Evolutionary conservation across 2,113 vertebrate species (phyloP), one percentile per base, ranked within the genome.

Genomic region (Crotalus viridis): DNA sequence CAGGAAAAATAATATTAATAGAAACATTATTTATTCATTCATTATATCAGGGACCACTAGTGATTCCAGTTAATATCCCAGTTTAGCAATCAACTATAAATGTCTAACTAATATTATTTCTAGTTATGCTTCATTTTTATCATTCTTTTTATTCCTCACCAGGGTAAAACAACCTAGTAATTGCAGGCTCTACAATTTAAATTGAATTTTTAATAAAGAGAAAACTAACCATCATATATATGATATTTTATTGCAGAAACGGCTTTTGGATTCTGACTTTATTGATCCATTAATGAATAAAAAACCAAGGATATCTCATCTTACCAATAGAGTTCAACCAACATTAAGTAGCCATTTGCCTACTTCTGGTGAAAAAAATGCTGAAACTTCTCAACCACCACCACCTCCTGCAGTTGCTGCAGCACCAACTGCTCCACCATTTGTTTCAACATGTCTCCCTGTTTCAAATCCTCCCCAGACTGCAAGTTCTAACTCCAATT

Each of bases 281-380:
- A 98, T 97, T 0, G 96, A 97, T 95, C 98, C 98, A 61, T 95
- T 98, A 97, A 98, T 98, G 89, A 97, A 94, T 91, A 99, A 99
- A 96, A 99, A 98, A 97, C 96, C 97, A 92, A 98, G 98, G 89
- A 98, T 98, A 96, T 98, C 98, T 95, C 98, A 97, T 95, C 97
- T 99, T 93, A 98, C 93, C 95, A 98, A 94, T 26, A 97, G 98
- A 94, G 97, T 97, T 93, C 98, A 93, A 0, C 95, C 97, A 6
- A 91, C 97, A 0, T 91, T 97, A 92, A 97, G 97, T 10, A 97
- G 97, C 59, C 96, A 96, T 89, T 96, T 97, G 24, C 93, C 95
- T 89, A 28, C 94, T 89, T 91, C 93, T 33, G 87, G 89, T n/a
- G 97, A 98, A 91, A 98, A 98, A 43, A 96, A 97, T 17, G 0